Evolutionary conservation across 2,888 invertebrate genomes (phyloP).

Genomic region (Deladenus siricidicola): DNA sequence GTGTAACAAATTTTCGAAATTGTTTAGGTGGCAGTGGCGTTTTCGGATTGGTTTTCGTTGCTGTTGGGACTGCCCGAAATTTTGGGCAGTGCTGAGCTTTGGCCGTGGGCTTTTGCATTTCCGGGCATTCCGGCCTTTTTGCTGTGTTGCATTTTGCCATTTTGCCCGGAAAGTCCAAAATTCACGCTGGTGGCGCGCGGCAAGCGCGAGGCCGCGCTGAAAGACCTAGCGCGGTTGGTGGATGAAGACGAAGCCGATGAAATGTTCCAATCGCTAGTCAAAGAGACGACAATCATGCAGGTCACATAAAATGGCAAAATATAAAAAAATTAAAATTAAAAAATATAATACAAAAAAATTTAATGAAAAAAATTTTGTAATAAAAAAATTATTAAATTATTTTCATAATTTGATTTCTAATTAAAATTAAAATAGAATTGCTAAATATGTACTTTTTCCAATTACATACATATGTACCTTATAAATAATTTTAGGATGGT

Average conservation of each 20-base stretch:
- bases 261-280: constrained; percentile 40
- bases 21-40: constrained; percentile 54
- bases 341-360: not conserved
- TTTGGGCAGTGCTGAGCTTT: constrained; percentile 52
- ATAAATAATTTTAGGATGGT: constrained; percentile 22
- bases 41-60: constrained; percentile 56
- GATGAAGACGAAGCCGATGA: constrained; percentile 33
- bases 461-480: too few relatives aligned
- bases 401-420: too few relatives aligned
- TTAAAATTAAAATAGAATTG: too few relatives aligned
- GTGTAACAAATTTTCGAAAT: too few relatives aligned
- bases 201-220: constrained; percentile 23
- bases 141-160: constrained; percentile 43
- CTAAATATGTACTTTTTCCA: too few relatives aligned
- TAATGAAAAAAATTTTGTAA: not conserved
- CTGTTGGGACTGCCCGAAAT: constrained; percentile 55
- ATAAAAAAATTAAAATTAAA: too few relatives aligned
- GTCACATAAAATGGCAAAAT: too few relatives aligned
- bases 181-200: constrained; percentile 36
- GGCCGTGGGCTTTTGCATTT: constrained; percentile 55
- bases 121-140: constrained; percentile 51
- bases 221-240: constrained; percentile 36
- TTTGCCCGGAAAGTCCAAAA: constrained; percentile 52
- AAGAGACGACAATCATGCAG: constrained; percentile 33
- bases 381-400: too few relatives aligned